phyloP scores from a whole-genome alignment of 2,113 vertebrate genomes.

The Ophiodon elongatus region DNA sequence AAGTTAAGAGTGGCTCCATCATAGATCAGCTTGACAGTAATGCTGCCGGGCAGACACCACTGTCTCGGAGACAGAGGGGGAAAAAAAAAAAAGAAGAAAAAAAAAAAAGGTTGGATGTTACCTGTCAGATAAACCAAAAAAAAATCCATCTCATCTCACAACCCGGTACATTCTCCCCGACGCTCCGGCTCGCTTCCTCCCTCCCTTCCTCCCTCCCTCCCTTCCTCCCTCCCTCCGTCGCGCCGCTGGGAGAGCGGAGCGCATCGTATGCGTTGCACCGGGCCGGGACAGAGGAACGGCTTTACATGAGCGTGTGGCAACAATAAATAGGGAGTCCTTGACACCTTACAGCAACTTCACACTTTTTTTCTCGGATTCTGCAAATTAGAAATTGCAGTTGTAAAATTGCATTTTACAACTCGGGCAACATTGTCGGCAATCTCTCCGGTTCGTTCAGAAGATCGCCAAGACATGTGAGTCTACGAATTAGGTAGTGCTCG shows the following conservation, averaged over 20 bases:
- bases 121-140: conserved; percentile 77
- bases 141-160: conserved; percentile 74
- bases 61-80: conserved; percentile 66
- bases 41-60: conserved; percentile 74
- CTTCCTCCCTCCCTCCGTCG: no score
- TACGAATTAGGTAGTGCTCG: no score
- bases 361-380: not conserved
- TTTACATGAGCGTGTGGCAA: conserved; percentile 2
- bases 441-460: not conserved
- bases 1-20: conserved; percentile 56
- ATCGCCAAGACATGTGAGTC: not conserved
- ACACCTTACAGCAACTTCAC: conserved; percentile 13
- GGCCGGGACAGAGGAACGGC: conserved; percentile 14
- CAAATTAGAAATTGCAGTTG: no score
- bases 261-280: not conserved
- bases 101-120: conserved; percentile 72
- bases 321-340: conserved; percentile 25
- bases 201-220: not conserved
- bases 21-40: conserved; percentile 77
- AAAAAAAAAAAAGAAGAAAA: conserved; percentile 18
- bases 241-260: not conserved
- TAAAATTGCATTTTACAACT: not conserved
- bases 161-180: conserved; percentile 36
- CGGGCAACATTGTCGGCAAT: not conserved
- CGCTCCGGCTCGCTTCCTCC: conserved; percentile 25